Conservation (phyloP, 2,888 invertebrate species). For the Melanostoma scalare region DNA sequence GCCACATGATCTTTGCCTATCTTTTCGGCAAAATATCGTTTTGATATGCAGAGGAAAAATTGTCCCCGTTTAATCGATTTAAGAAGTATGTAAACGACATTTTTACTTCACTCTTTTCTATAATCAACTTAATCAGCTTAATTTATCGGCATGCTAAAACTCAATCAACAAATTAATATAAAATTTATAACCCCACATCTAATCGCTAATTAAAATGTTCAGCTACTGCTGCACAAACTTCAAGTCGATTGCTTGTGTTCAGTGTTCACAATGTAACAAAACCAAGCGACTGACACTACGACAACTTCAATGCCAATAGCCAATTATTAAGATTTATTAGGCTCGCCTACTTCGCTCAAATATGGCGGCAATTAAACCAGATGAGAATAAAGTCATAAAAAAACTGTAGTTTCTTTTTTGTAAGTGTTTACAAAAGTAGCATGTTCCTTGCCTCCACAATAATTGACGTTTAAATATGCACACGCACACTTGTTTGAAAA, state of each 20-base stretch:
- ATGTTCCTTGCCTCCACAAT: neutral
- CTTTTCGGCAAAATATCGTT: too few relatives aligned
- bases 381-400: slow-evolving; percentile 67
- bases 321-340: slow-evolving; percentile 65
- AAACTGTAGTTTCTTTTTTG: slow-evolving; percentile 23
- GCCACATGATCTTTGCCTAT: too few relatives aligned
- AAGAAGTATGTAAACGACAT: too few relatives aligned
- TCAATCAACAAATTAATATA: slow-evolving; percentile 55
- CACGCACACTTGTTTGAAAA: too few relatives aligned
- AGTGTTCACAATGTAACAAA: slow-evolving; percentile 11
- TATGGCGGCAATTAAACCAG: slow-evolving; percentile 66
- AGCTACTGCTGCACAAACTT: neutral
- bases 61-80: too few relatives aligned
- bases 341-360: slow-evolving; percentile 64
- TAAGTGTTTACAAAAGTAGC: neutral
- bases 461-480: neutral
- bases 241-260: neutral
- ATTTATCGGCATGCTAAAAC: slow-evolving; percentile 47
- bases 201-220: slow-evolving; percentile 31
- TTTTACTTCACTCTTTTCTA: neutral
- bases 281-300: slow-evolving; percentile 19
- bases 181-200: slow-evolving; percentile 59
- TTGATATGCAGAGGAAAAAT: too few relatives aligned
- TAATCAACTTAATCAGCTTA: slow-evolving; percentile 46
- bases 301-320: slow-evolving; percentile 56